Evolutionary conservation across 2,797 vertebrate species (phyloP).

Genomic region (Chaetophractus vellerosus): DNA sequence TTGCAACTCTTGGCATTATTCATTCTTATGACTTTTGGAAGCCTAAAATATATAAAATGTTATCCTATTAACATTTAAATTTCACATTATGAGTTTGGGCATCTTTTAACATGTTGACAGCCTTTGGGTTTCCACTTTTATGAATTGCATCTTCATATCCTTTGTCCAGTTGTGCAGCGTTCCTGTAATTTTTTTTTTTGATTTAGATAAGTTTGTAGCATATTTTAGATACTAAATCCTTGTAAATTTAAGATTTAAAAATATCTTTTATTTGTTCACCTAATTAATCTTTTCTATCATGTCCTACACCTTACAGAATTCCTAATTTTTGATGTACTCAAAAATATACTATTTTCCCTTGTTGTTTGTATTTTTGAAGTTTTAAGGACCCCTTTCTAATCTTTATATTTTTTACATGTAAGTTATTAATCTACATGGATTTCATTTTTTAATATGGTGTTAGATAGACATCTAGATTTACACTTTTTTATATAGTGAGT

Average conservation of each 20-base stretch:
- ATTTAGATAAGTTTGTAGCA: background rate
- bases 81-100: background rate
- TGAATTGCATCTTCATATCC: background rate
- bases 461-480: background rate
- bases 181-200: background rate
- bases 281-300: background rate
- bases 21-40: background rate
- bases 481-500: background rate
- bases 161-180: background rate
- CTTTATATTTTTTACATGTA: background rate
- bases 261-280: background rate
- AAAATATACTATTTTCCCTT: background rate
- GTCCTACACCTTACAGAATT: background rate
- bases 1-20: background rate
- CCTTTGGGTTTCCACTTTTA: background rate
- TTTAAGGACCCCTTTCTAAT: background rate
- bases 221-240: background rate
- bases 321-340: background rate
- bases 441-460: background rate
- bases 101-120: background rate
- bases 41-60: background rate
- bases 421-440: background rate
- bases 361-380: background rate
- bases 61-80: slow-evolving; percentile 16
- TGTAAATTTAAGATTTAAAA: background rate